Conservation (phyloP, 2,113 vertebrate species). For the Hirundichthys speculiger region DNA sequence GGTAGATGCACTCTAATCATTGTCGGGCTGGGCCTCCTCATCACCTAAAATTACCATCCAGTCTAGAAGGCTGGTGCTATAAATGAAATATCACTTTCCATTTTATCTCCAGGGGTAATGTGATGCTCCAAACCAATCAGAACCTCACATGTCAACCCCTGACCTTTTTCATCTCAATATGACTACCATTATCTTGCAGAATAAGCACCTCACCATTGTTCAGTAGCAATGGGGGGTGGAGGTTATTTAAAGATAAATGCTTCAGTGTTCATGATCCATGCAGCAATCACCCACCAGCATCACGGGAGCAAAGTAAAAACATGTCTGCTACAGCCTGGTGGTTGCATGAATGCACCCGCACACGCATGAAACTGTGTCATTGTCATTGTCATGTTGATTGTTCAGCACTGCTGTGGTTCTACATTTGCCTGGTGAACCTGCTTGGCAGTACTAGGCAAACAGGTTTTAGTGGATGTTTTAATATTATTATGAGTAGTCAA, state of each 20-base stretch:
- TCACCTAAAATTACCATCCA: constrained; percentile 59
- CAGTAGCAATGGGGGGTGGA: constrained; percentile 63
- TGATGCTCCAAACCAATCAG: constrained; percentile 82
- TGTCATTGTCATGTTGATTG: constrained; percentile 38
- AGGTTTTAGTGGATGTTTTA: constrained; percentile 29
- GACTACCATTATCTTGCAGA: constrained; percentile 86
- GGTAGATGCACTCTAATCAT: constrained; percentile 59
- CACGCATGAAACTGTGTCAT: constrained; percentile 34
- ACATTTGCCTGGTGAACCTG: constrained; percentile 37
- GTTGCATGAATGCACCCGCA: constrained; percentile 42
- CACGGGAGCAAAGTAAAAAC: constrained; percentile 38
- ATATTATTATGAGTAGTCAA: constrained; percentile 37
- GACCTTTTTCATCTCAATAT: constrained; percentile 83
- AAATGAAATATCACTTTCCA: constrained; percentile 73
- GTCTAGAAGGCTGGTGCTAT: constrained; percentile 50
- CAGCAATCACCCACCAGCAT: constrained; percentile 65
- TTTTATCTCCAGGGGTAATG: constrained; percentile 66
- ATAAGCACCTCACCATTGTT: constrained; percentile 85
- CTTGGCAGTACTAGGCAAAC: constrained; percentile 9
- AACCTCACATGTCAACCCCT: constrained; percentile 80
- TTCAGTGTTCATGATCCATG: constrained; percentile 68
- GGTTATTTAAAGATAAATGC: constrained; percentile 83
- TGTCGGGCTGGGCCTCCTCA: constrained; percentile 46
- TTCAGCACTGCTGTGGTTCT: constrained; percentile 26
- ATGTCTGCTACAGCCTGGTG: constrained; percentile 38